Evolutionary conservation across 2,888 invertebrate species (phyloP).

Genomic region (Magallana nippona): DNA sequence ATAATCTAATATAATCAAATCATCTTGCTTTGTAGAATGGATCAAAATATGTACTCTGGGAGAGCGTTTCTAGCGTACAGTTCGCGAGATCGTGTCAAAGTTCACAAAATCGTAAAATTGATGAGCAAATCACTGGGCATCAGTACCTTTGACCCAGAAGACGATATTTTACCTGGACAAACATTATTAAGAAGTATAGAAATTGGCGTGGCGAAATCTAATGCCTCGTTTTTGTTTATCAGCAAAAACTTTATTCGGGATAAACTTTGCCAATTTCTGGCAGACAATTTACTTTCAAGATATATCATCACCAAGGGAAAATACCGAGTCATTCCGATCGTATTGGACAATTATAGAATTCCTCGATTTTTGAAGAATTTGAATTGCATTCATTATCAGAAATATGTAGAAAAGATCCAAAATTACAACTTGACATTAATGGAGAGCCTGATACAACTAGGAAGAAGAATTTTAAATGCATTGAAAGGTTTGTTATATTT

Average conservation of each 20-base stretch:
- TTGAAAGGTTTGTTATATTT: slow-evolving; percentile 45
- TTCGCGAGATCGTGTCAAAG: not conserved
- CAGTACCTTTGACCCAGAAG: slow-evolving; percentile 34
- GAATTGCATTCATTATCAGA: slow-evolving; percentile 54
- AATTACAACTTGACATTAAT: not conserved
- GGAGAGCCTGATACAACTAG: not conserved
- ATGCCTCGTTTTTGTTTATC: slow-evolving; percentile 51
- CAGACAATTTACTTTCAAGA: slow-evolving; percentile 48
- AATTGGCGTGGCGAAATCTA: slow-evolving; percentile 52
- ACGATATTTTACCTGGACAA: slow-evolving; percentile 41
- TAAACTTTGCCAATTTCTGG: slow-evolving; percentile 45
- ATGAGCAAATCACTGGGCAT: slow-evolving; percentile 1
- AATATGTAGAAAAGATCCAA: slow-evolving; percentile 27
- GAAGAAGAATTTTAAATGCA: slow-evolving; percentile 43
- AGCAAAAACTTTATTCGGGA: slow-evolving; percentile 51
- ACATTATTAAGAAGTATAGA: slow-evolving; percentile 46
- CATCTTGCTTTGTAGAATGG: not conserved
- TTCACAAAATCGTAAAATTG: not conserved
- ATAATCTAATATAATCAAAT: not conserved
- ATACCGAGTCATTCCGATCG: slow-evolving; percentile 51
- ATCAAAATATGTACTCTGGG: not conserved
- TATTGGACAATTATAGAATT: slow-evolving; percentile 52
- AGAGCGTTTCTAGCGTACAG: slow-evolving; percentile 41
- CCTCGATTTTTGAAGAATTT: slow-evolving; percentile 50
- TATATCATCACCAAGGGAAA: slow-evolving; percentile 51